A percentile compares a stretch with the other conserved stretches of the same genome.
These are phyloP conservation scores for Labia minor DNA, from an alignment of 2,888 invertebrate species.

Conservation along the genomic window DNA sequence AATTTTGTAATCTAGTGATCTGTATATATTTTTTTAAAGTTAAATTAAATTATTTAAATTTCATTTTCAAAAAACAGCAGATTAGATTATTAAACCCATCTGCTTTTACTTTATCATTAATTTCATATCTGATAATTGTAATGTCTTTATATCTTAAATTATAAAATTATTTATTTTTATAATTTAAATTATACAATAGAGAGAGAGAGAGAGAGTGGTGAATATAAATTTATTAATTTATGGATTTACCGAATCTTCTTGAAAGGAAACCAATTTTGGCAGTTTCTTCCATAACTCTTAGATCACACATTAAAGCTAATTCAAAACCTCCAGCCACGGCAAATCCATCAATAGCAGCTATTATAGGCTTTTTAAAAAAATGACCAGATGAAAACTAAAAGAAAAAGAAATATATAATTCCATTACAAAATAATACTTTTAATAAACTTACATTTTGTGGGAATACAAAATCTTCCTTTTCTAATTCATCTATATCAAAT, in stretches of 20 bases:
- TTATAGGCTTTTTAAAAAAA: constrained; percentile 69
- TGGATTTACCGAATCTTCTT: constrained; percentile 74
- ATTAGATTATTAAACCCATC: too few relatives aligned
- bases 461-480: constrained; percentile 31
- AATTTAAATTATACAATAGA: neutral
- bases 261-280: constrained; percentile 79
- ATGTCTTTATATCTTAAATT: too few relatives aligned
- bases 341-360: constrained; percentile 83
- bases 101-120: too few relatives aligned
- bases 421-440: neutral
- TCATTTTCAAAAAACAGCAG: too few relatives aligned
- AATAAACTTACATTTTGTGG: neutral
- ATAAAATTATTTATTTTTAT: too few relatives aligned
- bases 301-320: constrained; percentile 80
- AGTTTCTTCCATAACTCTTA: constrained; percentile 76
- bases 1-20: too few relatives aligned
- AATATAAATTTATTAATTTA: too few relatives aligned
- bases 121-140: too few relatives aligned
- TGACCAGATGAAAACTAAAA: constrained; percentile 54
- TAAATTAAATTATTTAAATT: too few relatives aligned
- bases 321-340: constrained; percentile 88
- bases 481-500: constrained; percentile 72
- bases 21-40: too few relatives aligned
- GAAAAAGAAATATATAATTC: constrained; percentile 13
- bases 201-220: neutral